Conservation (phyloP, 2,888 invertebrate genomes). For the Sipha maydis region DNA sequence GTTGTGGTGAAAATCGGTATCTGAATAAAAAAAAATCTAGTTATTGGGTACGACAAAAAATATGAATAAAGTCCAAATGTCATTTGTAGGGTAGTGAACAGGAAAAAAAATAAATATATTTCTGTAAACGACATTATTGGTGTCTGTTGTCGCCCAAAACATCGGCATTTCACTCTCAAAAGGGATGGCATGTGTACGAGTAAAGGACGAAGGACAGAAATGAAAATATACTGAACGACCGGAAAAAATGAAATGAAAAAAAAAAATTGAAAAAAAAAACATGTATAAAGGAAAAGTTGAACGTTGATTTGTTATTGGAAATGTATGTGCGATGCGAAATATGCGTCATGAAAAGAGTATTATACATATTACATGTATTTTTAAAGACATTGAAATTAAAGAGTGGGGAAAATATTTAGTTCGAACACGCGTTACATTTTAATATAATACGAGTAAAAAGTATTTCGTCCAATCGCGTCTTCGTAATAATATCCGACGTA, state of each 20-base stretch:
- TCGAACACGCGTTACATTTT: too few species aligned
- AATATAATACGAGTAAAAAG: neutral
- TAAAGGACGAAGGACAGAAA: neutral
- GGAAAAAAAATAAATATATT: neutral
- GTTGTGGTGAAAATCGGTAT: neutral
- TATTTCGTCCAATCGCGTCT: neutral
- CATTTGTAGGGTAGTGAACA: neutral
- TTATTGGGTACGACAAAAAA: neutral
- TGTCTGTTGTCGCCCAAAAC: neutral
- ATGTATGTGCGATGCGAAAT: neutral
- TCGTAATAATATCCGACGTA: too few species aligned
- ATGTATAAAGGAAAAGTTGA: neutral
- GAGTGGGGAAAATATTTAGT: too few species aligned
- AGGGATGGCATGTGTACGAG: neutral
- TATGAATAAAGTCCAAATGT: conserved; percentile 9
- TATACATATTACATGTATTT: too few species aligned
- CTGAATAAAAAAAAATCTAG: neutral
- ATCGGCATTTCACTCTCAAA: too few species aligned
- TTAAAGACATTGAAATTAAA: too few species aligned
- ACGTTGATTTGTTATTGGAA: conserved; percentile 4
- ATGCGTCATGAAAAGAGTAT: neutral
- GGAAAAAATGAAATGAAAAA: neutral
- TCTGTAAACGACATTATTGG: conserved; percentile 19
- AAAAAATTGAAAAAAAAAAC: neutral
- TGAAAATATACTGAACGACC: neutral